These are phyloP conservation scores for Prionailurus viverrinus DNA, from an alignment of 2,113 vertebrate species.

Conservation along the genomic window DNA sequence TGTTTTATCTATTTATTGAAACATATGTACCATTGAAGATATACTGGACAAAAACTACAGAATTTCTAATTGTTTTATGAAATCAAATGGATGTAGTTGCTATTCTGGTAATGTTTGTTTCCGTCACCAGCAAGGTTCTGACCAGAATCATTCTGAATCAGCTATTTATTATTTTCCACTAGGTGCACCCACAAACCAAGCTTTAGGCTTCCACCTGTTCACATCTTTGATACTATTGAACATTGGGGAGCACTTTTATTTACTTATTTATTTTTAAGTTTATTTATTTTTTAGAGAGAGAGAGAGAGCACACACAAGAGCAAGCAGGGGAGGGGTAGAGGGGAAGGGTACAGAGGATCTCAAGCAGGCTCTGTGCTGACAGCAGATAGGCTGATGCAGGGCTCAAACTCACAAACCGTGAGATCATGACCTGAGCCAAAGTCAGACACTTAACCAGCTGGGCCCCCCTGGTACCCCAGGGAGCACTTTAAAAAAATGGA, in stretches of 20 bases:
- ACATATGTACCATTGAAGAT: not conserved
- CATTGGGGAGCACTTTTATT: not conserved
- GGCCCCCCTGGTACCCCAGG: no score
- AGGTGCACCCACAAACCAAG: not conserved
- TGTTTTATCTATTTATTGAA: constrained; percentile 39
- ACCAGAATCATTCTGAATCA: not conserved
- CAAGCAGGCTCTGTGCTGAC: no score
- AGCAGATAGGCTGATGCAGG: no score
- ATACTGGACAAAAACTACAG: not conserved
- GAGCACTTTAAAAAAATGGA: not conserved
- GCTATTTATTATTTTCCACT: not conserved
- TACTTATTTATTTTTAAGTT: no score
- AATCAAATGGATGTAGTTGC: not conserved
- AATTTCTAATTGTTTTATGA: not conserved
- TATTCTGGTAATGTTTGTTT: not conserved
- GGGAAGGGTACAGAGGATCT: no score
- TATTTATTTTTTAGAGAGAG: no score
- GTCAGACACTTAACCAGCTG: no score
- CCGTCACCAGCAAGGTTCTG: not conserved
- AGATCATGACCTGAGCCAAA: no score
- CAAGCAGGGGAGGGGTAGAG: no score
- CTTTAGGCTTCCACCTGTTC: not conserved
- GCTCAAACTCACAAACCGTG: no score
- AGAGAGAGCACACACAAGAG: no score
- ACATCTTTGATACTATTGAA: not conserved